phyloP scores from a whole-genome alignment of 2,888 invertebrate species.

The Hypercompe scribonia region DNA sequence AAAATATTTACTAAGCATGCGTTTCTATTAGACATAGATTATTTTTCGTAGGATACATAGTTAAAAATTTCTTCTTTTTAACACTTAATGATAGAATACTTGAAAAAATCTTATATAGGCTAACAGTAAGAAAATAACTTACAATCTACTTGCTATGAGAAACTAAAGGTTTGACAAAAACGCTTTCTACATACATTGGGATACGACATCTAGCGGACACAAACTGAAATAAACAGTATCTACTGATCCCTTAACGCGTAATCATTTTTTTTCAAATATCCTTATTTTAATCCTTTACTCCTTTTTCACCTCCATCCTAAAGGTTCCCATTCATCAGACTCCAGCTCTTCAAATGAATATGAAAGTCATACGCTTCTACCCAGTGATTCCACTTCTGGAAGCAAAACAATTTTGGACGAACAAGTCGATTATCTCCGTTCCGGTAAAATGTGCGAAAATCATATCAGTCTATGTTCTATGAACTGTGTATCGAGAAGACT shows the following conservation, averaged over 20 bases:
- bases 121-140: not conserved
- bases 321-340: conserved; percentile 55
- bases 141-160: not conserved
- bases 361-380: not conserved
- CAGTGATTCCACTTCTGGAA: not conserved
- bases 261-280: too few species aligned
- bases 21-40: not conserved
- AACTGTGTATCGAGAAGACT: conserved; percentile 55
- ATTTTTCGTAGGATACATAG: not conserved
- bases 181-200: not conserved
- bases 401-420: conserved; percentile 10
- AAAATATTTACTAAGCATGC: conserved; percentile 14
- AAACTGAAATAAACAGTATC: too few species aligned
- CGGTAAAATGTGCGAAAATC: conserved; percentile 1
- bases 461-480: conserved; percentile 65
- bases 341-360: conserved; percentile 44
- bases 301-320: conserved; percentile 29
- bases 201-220: not conserved
- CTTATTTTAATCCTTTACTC: conserved; percentile 15
- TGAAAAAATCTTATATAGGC: not conserved
- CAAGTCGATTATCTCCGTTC: not conserved
- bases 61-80: not conserved
- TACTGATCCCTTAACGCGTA: too few species aligned
- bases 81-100: conserved; percentile 9
- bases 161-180: not conserved